Conservation (phyloP, 2,888 invertebrate genomes). For the Diaphora mendica region DNA sequence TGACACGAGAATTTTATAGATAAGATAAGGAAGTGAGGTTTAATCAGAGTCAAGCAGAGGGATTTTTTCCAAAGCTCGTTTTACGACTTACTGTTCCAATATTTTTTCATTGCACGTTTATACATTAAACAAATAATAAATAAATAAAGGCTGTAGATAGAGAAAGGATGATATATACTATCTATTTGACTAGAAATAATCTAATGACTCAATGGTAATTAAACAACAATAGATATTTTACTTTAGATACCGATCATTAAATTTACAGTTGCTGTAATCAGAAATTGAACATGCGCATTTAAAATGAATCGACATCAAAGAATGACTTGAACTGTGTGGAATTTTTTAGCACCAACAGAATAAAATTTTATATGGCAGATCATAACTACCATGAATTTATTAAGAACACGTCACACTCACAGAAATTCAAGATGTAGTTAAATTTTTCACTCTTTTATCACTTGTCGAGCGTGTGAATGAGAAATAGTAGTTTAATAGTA, state of each 20-base stretch:
- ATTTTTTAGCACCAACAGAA: conserved; percentile 32
- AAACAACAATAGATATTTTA: conserved; percentile 23
- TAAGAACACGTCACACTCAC: conserved; percentile 37
- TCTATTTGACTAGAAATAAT: not conserved
- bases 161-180: not conserved
- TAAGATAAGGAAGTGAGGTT: conserved; percentile 15
- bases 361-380: conserved; percentile 47
- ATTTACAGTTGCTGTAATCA: conserved; percentile 31
- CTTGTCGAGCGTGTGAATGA: conserved; percentile 43
- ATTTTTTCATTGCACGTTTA: not conserved
- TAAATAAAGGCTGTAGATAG: no score
- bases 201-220: conserved; percentile 21
- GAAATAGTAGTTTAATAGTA: conserved; percentile 25
- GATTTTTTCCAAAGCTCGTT: not conserved
- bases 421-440: conserved; percentile 37
- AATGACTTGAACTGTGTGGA: not conserved
- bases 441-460: conserved; percentile 36
- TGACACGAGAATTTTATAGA: no score
- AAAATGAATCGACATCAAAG: not conserved
- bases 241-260: conserved; percentile 43
- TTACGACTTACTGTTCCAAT: not conserved
- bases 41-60: conserved; percentile 7
- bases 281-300: conserved; percentile 19
- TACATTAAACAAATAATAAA: not conserved
- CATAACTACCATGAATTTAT: conserved; percentile 29